Conservation (phyloP, 2,888 invertebrate genomes). For the Euzophera pinguis region DNA sequence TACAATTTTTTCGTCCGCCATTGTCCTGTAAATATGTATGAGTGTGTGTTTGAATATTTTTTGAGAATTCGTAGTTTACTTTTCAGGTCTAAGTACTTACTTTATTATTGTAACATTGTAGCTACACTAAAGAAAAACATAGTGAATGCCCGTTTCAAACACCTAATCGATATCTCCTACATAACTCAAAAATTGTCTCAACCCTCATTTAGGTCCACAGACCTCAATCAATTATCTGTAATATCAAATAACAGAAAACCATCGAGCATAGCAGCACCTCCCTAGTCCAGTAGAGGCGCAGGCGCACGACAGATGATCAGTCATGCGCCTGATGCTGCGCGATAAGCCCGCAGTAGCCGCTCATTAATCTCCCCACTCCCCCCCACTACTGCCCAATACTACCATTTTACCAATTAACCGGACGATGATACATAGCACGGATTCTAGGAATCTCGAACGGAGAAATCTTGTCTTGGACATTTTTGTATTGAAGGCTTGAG, state of each 20-base stretch:
- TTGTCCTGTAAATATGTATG: too few relatives aligned
- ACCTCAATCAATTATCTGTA: background rate
- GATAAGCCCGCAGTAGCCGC: constrained; percentile 67
- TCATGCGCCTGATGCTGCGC: constrained; percentile 73
- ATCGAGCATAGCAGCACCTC: constrained; percentile 27
- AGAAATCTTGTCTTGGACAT: constrained; percentile 33
- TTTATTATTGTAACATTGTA: too few relatives aligned
- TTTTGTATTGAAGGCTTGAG: constrained; percentile 1
- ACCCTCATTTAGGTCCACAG: background rate
- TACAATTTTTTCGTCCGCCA: too few relatives aligned
- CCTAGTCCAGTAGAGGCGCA: constrained; percentile 24
- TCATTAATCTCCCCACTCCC: constrained; percentile 76
- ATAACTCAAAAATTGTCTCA: too few relatives aligned
- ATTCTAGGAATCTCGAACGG: constrained; percentile 54
- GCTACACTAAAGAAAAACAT: too few relatives aligned
- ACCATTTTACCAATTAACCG: constrained; percentile 72
- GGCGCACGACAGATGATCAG: constrained; percentile 80
- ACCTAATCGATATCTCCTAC: too few relatives aligned
- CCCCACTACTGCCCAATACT: constrained; percentile 29
- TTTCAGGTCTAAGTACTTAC: too few relatives aligned
- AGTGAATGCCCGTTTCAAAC: too few relatives aligned
- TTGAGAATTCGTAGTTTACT: too few relatives aligned
- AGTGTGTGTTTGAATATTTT: too few relatives aligned
- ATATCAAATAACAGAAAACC: background rate
- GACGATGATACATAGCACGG: constrained; percentile 50